Percentiles rank a stretch among this genome's conserved stretches.
phyloP scores from a whole-genome alignment of 92 coral and sea anemone species.

The Heteractis magnifica region DNA sequence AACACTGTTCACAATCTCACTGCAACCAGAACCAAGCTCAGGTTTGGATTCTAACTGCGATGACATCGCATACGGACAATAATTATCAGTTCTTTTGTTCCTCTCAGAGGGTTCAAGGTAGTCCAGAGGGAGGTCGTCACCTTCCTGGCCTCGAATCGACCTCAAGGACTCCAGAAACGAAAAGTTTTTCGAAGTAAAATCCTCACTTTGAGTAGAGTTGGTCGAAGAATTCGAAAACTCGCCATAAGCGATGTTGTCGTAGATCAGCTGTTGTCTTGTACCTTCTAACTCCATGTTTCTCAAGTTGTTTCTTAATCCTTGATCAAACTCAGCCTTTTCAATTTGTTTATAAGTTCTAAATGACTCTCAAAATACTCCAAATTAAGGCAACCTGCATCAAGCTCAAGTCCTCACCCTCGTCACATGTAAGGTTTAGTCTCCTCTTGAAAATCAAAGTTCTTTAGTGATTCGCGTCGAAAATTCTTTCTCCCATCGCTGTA shows the following conservation, averaged over 20 bases:
- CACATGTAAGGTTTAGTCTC: background rate
- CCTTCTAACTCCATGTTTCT: constrained; percentile 12
- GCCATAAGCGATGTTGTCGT: background rate
- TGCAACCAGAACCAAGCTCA: constrained; percentile 33
- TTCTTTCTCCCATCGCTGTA: background rate
- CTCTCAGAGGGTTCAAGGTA: constrained; percentile 8
- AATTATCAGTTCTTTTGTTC: constrained; percentile 14
- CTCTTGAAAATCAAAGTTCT: constrained; percentile 1
- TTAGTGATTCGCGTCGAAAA: background rate
- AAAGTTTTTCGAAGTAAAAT: constrained; percentile 18
- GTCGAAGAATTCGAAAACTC: constrained; percentile 15
- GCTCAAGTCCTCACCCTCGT: background rate
- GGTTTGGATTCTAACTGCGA: constrained; percentile 6
- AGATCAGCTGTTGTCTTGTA: constrained; percentile 30
- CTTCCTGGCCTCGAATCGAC: constrained; percentile 39
- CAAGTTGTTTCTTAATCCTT: background rate
- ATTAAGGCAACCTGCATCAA: background rate
- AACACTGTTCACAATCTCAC: constrained; percentile 24
- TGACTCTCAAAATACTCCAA: constrained; percentile 6
- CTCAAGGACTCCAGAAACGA: constrained; percentile 31
- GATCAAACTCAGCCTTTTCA: background rate
- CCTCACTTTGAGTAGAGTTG: constrained; percentile 5
- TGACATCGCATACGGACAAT: constrained; percentile 37
- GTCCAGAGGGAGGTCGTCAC: constrained; percentile 11
- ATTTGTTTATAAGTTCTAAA: background rate